Evolutionary conservation across 2,888 invertebrate genomes (phyloP), one percentile per base, ranked within the genome.

Genomic region (Molanna angustata): DNA sequence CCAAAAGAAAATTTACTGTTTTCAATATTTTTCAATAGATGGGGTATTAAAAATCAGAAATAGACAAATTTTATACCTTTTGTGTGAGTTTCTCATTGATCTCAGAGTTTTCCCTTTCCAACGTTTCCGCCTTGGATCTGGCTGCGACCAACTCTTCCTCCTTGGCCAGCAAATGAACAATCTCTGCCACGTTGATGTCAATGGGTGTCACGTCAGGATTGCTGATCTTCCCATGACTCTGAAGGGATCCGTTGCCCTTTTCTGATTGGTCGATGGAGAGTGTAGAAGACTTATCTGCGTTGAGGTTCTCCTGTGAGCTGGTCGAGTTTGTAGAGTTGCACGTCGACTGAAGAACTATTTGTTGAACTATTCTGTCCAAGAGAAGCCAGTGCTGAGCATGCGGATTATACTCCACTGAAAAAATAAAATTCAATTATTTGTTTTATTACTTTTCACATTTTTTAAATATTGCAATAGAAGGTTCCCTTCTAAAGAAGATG

Each of bases 361-460:
- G 97, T 69, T 98, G 97, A 16, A 91, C 86, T 55, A 98, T 88
- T 57, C 96, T 85, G 72, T 97, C 97, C 66, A 97, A 85, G 49
- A 98, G 80, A 27, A 94, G 72, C 96, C 97, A 98, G 68, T 95
- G 90, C 65, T 94, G 94, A 0, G 90, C 86, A 69, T 90, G 86
- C 9, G 90, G 85, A 59, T 88, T 90, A 68, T 88, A 89, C 63
- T 93, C 92, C 71, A 90, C 90, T 87, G 71, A 13, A 68, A 70
- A 62, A 32, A 32, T 33, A 33, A 32, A 42, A 1, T 2, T n/a
- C 16, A 7, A 1, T 7, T 7, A 39, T 4, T 16, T 2, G n/a
- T 2, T 3, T 16, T 7, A 39, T 16, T 39, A 39, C 17, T 39
- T 39, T 16, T 39, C 16, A 2, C 4, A 16, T 16, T 39, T 4